Conservation (phyloP, 1,140 invertebrate genomes). For the Drosophila aff. region DNA sequence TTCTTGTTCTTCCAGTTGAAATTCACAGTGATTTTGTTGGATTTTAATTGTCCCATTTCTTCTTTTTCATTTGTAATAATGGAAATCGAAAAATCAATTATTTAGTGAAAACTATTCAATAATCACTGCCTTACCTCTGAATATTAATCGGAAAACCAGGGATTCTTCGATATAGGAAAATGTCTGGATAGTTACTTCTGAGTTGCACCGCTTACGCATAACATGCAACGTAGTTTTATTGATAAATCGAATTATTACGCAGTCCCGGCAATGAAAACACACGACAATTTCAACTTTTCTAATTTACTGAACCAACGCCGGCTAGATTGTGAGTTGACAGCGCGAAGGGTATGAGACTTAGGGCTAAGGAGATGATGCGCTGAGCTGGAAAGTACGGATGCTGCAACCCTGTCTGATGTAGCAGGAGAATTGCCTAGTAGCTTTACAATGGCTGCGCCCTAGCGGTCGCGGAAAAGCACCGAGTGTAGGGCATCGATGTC, state of each 20-base stretch:
- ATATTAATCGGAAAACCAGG: too few relatives aligned
- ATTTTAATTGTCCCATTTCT: neutral
- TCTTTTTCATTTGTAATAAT: neutral
- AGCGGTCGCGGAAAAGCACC: constrained; percentile 73
- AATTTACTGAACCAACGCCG: constrained; percentile 22
- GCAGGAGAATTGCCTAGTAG: constrained; percentile 33
- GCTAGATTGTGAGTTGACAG: neutral
- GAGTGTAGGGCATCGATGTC: constrained; percentile 76
- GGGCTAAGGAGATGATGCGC: constrained; percentile 34
- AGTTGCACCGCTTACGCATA: neutral
- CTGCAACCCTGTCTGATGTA: neutral
- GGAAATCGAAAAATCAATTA: neutral
- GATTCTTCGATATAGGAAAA: too few relatives aligned
- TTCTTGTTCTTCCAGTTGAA: neutral
- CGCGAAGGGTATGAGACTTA: constrained; percentile 12
- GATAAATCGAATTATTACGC: too few relatives aligned
- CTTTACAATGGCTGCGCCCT: neutral
- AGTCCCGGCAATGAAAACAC: neutral
- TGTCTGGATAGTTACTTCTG: too few relatives aligned
- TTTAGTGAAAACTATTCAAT: neutral
- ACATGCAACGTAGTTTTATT: neutral
- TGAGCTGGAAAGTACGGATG: constrained; percentile 5
- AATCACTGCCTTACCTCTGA: neutral
- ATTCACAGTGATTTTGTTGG: neutral
- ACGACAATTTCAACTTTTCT: neutral